phyloP scores from a whole-genome alignment of 2,888 invertebrate species.

The Formica aserva region DNA sequence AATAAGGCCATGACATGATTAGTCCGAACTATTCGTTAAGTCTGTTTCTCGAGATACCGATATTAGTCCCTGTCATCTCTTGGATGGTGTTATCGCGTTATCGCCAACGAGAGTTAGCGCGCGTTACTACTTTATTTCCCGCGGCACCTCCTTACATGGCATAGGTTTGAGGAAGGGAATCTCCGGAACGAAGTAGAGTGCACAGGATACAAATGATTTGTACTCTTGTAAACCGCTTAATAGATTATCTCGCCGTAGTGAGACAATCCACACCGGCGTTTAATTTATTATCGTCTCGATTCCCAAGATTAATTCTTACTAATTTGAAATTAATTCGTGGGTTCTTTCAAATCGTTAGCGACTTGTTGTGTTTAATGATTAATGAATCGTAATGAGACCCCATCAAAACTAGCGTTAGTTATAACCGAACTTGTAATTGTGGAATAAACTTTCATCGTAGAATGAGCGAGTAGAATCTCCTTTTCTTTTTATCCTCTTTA shows the following conservation, averaged over 20 bases:
- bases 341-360: slow-evolving; percentile 29
- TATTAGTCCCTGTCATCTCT: slow-evolving; percentile 71
- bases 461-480: neutral
- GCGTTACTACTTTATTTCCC: slow-evolving; percentile 26
- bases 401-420: slow-evolving; percentile 17
- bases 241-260: slow-evolving; percentile 30
- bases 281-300: slow-evolving; percentile 37
- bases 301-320: slow-evolving; percentile 41
- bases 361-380: slow-evolving; percentile 27
- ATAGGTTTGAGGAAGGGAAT: neutral
- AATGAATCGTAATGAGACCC: slow-evolving; percentile 30
- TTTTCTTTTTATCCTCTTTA: slow-evolving; percentile 8
- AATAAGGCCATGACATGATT: slow-evolving; percentile 70
- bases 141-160: neutral
- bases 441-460: neutral
- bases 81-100: neutral
- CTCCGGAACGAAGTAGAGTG: slow-evolving; percentile 13
- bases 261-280: slow-evolving; percentile 26
- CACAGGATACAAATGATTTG: slow-evolving; percentile 31
- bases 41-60: slow-evolving; percentile 58
- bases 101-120: slow-evolving; percentile 6
- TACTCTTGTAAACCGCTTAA: slow-evolving; percentile 29
- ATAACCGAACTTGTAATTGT: slow-evolving; percentile 36
- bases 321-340: slow-evolving; percentile 43
- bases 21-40: slow-evolving; percentile 68